Base-by-base conservation (phyloP, 2,888 invertebrate species). In the Invenusta paracnida region DNA sequence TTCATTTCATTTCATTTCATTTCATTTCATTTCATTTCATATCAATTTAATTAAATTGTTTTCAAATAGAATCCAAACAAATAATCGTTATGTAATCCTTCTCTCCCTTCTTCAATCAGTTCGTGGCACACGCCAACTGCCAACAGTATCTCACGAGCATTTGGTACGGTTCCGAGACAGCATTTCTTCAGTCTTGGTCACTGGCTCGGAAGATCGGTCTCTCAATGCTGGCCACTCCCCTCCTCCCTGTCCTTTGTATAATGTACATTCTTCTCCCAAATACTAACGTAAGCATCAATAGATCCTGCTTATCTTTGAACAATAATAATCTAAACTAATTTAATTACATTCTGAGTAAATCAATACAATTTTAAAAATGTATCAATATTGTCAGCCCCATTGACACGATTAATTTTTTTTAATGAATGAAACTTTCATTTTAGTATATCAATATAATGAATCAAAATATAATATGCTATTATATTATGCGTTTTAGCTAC, bases 101-200 rank as follows among this genome's bases (percentile, higher is more conserved):
- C 2, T n/a, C n/a, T n/a, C n/a, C n/a, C n/a, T n/a, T n/a, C n/a
- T n/a, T n/a, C n/a, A n/a, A n/a, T n/a, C 89, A 92, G 89, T 95
- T 95, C 89, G 94, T 95, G 0, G 94, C 94, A 0, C 94, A 95
- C 91, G 94, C 94, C 0, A 94, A 94, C 90, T 94, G 94, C 25
- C 95, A 95, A 89, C 94, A 94, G 91, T 91, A 93, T 67, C 90
- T 95, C 88, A 94, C 94, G 88, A 93, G 93, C 31, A 93, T 93
- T 86, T 95, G 95, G 95, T 92, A 93, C 79, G 94, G 94, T 0
- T 92, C 93, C 25, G 94, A 93, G 92, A 92, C 93, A 91, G 91
- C 92, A 86, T 94, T 94, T 93, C 92, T 92, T 86, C 91, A 92
- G 87, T 93, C 93, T 86, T 91, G 92, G 0, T 89, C 89, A 27